Evolutionary conservation across 2,797 vertebrate species (phyloP).

Genomic region (Hapalemur alaotrensis): DNA sequence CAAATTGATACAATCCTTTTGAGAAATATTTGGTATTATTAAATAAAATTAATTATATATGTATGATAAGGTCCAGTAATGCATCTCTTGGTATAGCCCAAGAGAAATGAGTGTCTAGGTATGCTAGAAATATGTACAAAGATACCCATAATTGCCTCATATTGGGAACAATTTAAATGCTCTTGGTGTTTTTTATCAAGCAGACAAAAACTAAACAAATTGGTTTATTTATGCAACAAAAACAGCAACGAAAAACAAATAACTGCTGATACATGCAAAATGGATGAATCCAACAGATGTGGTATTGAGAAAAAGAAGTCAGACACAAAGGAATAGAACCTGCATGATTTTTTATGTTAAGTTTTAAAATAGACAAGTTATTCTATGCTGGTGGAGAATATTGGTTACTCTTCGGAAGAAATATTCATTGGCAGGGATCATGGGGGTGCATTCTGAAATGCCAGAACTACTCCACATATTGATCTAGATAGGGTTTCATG

Average conservation of each 20-base stretch:
- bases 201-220: background rate
- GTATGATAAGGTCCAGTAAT: background rate
- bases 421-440: background rate
- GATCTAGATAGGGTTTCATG: background rate
- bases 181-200: background rate
- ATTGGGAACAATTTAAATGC: background rate
- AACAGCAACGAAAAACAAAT: background rate
- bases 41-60: background rate
- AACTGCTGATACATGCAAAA: background rate
- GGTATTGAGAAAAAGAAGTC: background rate
- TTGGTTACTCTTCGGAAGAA: rapidly evolving
- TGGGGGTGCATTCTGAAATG: rapidly evolving
- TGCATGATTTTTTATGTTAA: background rate
- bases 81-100: background rate
- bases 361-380: background rate
- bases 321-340: background rate
- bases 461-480: background rate
- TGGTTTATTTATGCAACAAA: background rate
- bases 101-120: background rate
- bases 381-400: background rate
- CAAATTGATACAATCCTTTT: background rate
- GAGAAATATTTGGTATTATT: background rate
- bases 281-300: background rate
- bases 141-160: background rate
- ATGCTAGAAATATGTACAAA: background rate